phyloP scores from a whole-genome alignment of 2,113 vertebrate genomes.

The Myanophis thanlyinensis region DNA sequence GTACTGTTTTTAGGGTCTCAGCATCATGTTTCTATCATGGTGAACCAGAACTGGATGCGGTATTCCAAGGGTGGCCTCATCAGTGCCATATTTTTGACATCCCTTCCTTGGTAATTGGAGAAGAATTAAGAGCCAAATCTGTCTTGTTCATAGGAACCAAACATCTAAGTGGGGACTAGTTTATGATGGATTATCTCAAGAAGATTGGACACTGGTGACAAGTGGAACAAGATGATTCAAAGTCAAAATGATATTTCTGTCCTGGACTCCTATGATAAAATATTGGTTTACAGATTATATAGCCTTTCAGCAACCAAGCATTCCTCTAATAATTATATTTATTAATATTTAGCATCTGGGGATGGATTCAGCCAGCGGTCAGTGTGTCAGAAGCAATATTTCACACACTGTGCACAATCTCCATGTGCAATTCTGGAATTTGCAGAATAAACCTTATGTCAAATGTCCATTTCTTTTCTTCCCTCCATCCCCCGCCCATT shows the following conservation, averaged over 20 bases:
- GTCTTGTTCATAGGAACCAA: rapidly evolving
- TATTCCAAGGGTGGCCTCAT: no score
- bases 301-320: not conserved
- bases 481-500: rapidly evolving
- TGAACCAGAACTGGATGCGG: no score
- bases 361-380: constrained; percentile 12
- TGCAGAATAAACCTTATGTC: not conserved
- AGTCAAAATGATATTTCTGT: not conserved
- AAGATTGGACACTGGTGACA: not conserved
- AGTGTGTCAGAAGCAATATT: constrained; percentile 14
- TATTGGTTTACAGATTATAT: not conserved
- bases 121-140: not conserved
- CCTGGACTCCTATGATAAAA: not conserved
- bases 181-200: not conserved
- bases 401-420: not conserved
- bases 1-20: no score
- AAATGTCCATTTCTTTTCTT: not conserved
- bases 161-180: not conserved
- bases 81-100: no score
- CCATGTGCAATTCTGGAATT: constrained; percentile 12
- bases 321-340: not conserved
- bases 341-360: not conserved
- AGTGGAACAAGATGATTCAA: not conserved
- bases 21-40: no score
- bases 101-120: not conserved